These are phyloP conservation scores for Cheilosia soror DNA, from an alignment of 2,888 invertebrate genomes.

Conservation along the genomic window DNA sequence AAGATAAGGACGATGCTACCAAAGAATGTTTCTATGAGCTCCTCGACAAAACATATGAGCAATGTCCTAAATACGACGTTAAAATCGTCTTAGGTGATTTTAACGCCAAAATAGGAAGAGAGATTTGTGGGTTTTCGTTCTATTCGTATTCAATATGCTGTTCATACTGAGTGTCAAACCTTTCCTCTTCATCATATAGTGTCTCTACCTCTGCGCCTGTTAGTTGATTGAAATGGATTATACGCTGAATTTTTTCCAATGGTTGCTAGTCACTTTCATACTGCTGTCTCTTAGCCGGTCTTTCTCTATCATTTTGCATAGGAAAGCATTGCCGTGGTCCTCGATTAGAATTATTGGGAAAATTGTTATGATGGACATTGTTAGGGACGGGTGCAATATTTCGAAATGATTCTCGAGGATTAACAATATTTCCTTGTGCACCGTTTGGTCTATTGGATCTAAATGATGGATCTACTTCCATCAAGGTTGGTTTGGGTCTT, in stretches of 20 bases:
- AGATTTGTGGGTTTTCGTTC: not conserved
- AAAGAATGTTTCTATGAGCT: too few species aligned
- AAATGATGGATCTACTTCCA: constrained; percentile 5
- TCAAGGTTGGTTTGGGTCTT: constrained; percentile 3
- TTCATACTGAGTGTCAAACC: not conserved
- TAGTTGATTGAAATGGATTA: constrained; percentile 9
- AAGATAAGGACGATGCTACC: too few species aligned
- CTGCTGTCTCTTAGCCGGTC: not conserved
- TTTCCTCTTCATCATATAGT: constrained; percentile 7
- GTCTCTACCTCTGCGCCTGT: constrained; percentile 2
- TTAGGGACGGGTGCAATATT: not conserved
- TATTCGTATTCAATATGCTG: not conserved
- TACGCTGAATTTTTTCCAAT: constrained; percentile 11
- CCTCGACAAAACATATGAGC: too few species aligned
- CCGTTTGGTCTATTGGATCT: not conserved
- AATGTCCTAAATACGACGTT: too few species aligned
- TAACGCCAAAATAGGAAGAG: too few species aligned
- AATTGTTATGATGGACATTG: constrained; percentile 11
- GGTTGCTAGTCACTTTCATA: constrained; percentile 18
- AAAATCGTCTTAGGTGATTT: too few species aligned
- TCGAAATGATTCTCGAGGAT: not conserved
- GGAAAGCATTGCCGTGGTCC: not conserved
- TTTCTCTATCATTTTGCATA: constrained; percentile 14
- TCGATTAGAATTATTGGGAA: constrained; percentile 4
- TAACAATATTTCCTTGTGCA: not conserved